A percentile compares a stretch with the other conserved stretches of the same genome.
Conservation (phyloP, 2,113 vertebrate genomes). For the Onychostruthus taczanowskii region DNA sequence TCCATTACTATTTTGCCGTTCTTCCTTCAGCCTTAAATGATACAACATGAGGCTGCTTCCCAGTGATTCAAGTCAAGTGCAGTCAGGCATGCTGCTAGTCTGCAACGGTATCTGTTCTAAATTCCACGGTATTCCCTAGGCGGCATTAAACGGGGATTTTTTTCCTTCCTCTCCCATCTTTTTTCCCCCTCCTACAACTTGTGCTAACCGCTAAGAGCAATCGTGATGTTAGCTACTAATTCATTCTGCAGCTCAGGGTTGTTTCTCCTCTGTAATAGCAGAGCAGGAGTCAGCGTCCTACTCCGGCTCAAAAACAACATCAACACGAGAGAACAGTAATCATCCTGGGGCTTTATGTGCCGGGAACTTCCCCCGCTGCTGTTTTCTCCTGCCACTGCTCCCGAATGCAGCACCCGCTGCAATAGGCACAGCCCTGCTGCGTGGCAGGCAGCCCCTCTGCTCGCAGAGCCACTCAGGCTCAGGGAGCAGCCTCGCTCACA, state of each 20-base stretch:
- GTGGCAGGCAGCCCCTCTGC: slow-evolving; percentile 24
- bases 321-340: neutral
- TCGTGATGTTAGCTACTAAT: slow-evolving; percentile 60
- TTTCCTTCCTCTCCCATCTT: neutral
- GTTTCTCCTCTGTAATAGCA: slow-evolving; percentile 18
- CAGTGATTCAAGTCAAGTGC: slow-evolving; percentile 68
- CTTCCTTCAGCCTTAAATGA: slow-evolving; percentile 56
- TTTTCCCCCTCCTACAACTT: slow-evolving; percentile 48
- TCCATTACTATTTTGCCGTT: slow-evolving; percentile 46
- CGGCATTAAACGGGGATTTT: slow-evolving; percentile 10
- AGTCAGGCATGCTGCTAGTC: slow-evolving; percentile 68
- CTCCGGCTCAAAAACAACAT: slow-evolving; percentile 4
- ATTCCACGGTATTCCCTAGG: slow-evolving; percentile 59
- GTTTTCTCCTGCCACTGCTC: slow-evolving; percentile 21
- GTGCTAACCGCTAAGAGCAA: slow-evolving; percentile 53
- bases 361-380: slow-evolving; percentile 55
- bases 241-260: slow-evolving; percentile 56
- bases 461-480: neutral
- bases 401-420: slow-evolving; percentile 58
- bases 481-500: slow-evolving; percentile 7
- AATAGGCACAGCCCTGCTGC: slow-evolving; percentile 49
- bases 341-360: slow-evolving; percentile 6
- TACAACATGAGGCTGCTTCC: slow-evolving; percentile 60
- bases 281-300: slow-evolving; percentile 4
- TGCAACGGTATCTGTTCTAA: slow-evolving; percentile 62